Conservation (phyloP, 2,113 vertebrate species). For the Amphilophus citrinellus region DNA sequence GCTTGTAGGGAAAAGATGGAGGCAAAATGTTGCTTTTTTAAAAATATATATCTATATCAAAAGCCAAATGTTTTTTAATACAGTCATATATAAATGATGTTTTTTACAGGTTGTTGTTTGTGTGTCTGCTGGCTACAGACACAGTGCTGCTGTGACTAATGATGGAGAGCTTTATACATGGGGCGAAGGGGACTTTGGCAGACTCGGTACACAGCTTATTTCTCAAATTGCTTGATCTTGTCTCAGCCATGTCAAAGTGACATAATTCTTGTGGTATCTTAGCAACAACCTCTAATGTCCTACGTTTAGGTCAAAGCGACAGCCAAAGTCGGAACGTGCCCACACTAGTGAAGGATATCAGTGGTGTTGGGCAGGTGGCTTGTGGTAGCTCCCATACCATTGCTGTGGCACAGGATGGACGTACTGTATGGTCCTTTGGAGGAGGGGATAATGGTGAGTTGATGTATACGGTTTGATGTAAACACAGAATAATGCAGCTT, state of each 20-base stretch:
- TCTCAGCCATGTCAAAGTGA: neutral
- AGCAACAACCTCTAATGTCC: neutral
- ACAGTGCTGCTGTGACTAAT: conserved; percentile 85
- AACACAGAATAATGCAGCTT: neutral
- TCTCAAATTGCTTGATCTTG: neutral
- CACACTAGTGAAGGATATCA: conserved; percentile 86
- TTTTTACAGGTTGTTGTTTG: conserved; percentile 81
- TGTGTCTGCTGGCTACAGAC: conserved; percentile 87
- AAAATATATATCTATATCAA: too few species aligned
- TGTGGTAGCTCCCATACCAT: conserved; percentile 87
- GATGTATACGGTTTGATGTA: neutral
- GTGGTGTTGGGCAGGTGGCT: conserved; percentile 83
- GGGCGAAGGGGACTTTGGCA: conserved; percentile 87
- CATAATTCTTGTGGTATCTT: neutral
- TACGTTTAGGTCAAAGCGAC: conserved; percentile 81
- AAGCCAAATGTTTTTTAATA: neutral
- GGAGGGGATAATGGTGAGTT: conserved; percentile 84
- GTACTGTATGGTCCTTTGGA: conserved; percentile 86
- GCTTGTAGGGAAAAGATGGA: neutral
- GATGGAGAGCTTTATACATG: conserved; percentile 87
- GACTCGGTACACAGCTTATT: conserved; percentile 75
- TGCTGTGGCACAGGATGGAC: conserved; percentile 84
- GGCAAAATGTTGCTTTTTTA: neutral
- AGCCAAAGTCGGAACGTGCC: conserved; percentile 86
- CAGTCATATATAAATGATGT: neutral